A percentile compares a stretch with the other conserved stretches of the same genome.
Conservation (phyloP, 2,888 invertebrate genomes). For the Parapristionchus giblindavisi region DNA sequence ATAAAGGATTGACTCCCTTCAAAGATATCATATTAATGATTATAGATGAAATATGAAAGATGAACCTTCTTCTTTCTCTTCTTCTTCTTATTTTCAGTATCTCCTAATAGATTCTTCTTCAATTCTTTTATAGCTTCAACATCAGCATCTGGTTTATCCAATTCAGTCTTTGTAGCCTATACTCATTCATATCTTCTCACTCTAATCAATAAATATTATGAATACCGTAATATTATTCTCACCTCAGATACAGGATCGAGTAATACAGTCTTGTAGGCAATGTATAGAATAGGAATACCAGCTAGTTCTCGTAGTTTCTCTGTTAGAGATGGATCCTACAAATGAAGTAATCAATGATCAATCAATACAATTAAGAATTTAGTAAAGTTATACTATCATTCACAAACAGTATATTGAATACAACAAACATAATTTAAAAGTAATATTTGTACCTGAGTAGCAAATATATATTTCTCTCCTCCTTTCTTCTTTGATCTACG, state of each 20-base stretch:
- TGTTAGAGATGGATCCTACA: slow-evolving; percentile 12
- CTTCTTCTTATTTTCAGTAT: slow-evolving; percentile 31
- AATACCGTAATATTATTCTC: background rate
- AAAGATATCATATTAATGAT: too few relatives aligned
- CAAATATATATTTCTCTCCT: slow-evolving; percentile 32
- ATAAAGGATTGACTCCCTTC: slow-evolving; percentile 32
- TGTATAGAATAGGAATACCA: slow-evolving; percentile 37
- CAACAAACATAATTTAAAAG: background rate
- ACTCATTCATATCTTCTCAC: background rate
- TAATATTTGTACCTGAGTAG: slow-evolving; percentile 15
- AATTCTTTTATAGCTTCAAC: slow-evolving; percentile 30
- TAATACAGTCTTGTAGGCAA: slow-evolving; percentile 38
- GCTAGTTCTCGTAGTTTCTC: slow-evolving; percentile 30
- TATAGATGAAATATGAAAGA: too few relatives aligned
- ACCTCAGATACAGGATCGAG: slow-evolving; percentile 36
- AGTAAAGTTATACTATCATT: too few relatives aligned
- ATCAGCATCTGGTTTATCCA: slow-evolving; percentile 8
- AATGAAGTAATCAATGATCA: background rate
- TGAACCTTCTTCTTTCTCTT: slow-evolving; percentile 37
- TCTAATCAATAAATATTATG: background rate
- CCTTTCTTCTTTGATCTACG: slow-evolving; percentile 27
- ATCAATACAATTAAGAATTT: too few relatives aligned
- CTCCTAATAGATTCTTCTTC: slow-evolving; percentile 38
- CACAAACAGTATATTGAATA: too few relatives aligned
- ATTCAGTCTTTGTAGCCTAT: slow-evolving; percentile 11